Evolutionary conservation across 2,797 vertebrate species (phyloP), one percentile per base, ranked within the genome.

Genomic region (Oreortyx pictus): DNA sequence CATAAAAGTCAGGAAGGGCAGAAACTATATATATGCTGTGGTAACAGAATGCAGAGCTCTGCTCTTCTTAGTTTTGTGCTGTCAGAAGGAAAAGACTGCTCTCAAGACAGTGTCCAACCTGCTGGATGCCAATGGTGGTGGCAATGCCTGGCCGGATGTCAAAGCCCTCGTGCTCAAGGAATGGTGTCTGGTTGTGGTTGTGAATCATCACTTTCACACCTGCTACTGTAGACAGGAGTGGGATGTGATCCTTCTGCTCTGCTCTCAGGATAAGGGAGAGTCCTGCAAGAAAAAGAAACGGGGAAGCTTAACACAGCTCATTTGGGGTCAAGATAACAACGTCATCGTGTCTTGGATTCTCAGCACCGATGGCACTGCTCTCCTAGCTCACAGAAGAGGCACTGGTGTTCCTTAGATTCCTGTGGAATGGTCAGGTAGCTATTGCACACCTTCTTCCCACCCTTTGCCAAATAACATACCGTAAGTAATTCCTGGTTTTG

Each of bases 131-230:
- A 1, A 98, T 88, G 65, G 96, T 96, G 12, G 96, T 97, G 61
- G 97, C 96, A 1, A 96, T 97, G 25, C 97, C 97, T 0, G 97
- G 98, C 24, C 96, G 86, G 80, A 98, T 74, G 76, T 96, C 96
- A 65, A 98, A 97, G 62, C 96, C 97, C 31, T 88, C 95, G 3
- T 97, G 97, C 84, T 97, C 97, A 13, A 97, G 91, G 90, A 98
- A 97, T 0, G 97, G 97, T 0, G 89, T 88, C 81, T 97, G 97
- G 7, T 96, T 91, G 39, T 93, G 96, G n/a, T 71, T 88, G 57
- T 97, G 97, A 29, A 97, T 96, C 95, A 97, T 95, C 73, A 97
- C 96, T 79, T 88, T 96, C 67, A 97, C 82, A 3, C 97, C 97
- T 0, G 97, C 94, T 57, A 95, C 81, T 0, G 95, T 92, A 41